Base-by-base conservation (phyloP, 2,888 invertebrate species). In the Trypoxylon attenuatum region DNA sequence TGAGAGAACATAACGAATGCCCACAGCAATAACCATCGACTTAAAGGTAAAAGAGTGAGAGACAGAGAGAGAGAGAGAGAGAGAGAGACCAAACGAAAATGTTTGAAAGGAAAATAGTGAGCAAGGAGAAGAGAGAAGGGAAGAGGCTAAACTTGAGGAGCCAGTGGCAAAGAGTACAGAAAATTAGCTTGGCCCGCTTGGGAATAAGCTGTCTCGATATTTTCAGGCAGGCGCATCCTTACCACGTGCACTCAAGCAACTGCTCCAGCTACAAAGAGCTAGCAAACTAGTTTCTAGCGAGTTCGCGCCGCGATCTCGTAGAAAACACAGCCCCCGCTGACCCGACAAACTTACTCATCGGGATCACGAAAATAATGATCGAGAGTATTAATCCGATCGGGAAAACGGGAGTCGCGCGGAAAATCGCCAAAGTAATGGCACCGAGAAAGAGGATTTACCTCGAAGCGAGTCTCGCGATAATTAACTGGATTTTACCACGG, bases 41-140 rank as follows among this genome's bases (percentile, higher is more conserved):
- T 33, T 13, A 10, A 5, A 33, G 33, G 13, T 33, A 33, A 33
- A 33, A 10, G n/a, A n/a, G 27, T 19, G 49, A 29, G 18, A 51
- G 50, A 50, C 16, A 18, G n/a, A 23, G 52, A 63, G 55, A 54
- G 54, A 50, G n/a, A 45, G 21, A 15, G 33, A n/a, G n/a, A n/a
- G n/a, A n/a, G n/a, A n/a, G n/a, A n/a, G n/a, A n/a, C n/a, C n/a
- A n/a, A n/a, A n/a, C n/a, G n/a, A n/a, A n/a, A n/a, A n/a, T n/a
- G n/a, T n/a, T n/a, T n/a, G n/a, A n/a, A n/a, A n/a, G n/a, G n/a
- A n/a, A n/a, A n/a, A n/a, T n/a, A n/a, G n/a, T n/a, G n/a, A n/a
- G n/a, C 6, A 15, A 15, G 16, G 8, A 16, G 27, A 3, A 15
- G 8, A 27, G 10, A 47, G 10, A 42, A 18, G 29, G 29, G 13